Conservation (phyloP, 1,140 invertebrate genomes). For the Drosophila athabasca region DNA sequence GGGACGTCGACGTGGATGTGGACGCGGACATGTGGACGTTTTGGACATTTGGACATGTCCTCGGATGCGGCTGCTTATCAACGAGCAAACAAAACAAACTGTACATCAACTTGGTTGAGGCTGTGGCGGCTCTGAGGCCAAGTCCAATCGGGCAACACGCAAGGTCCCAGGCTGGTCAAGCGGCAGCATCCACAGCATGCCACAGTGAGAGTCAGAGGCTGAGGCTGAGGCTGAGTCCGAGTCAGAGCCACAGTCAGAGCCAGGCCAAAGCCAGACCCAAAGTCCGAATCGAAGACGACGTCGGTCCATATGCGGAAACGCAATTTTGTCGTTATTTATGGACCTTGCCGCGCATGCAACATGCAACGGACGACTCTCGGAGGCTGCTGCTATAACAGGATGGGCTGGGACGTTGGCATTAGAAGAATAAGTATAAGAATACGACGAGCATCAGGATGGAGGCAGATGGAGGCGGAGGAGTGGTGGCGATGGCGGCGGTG, state of each 20-base stretch:
- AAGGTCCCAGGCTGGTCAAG: slow-evolving; percentile 25
- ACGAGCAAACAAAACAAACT: slow-evolving; percentile 60
- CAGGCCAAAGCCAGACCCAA: slow-evolving; percentile 16
- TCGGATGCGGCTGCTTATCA: slow-evolving; percentile 54
- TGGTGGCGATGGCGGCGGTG: neutral
- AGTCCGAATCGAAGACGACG: slow-evolving; percentile 39
- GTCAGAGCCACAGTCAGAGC: slow-evolving; percentile 11
- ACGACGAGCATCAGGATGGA: slow-evolving; percentile 1
- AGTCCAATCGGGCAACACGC: slow-evolving; percentile 37
- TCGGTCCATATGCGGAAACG: slow-evolving; percentile 79
- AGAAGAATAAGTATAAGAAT: slow-evolving; percentile 30
- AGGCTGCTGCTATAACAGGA: slow-evolving; percentile 68
- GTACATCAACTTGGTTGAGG: slow-evolving; percentile 56
- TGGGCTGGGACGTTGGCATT: slow-evolving; percentile 58
- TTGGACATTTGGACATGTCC: slow-evolving; percentile 32
- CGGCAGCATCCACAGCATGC: slow-evolving; percentile 32
- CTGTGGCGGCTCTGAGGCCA: slow-evolving; percentile 29
- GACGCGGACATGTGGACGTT: neutral
- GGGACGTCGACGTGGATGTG: slow-evolving; percentile 14
- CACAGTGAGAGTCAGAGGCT: slow-evolving; percentile 12
- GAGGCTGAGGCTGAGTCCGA: neutral
- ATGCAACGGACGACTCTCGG: slow-evolving; percentile 47
- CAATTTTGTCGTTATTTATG: slow-evolving; percentile 83
- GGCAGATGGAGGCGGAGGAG: slow-evolving; percentile 2
- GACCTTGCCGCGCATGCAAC: slow-evolving; percentile 78